Conservation (phyloP, 2,797 vertebrate species). For the Etheostoma nigrum region DNA sequence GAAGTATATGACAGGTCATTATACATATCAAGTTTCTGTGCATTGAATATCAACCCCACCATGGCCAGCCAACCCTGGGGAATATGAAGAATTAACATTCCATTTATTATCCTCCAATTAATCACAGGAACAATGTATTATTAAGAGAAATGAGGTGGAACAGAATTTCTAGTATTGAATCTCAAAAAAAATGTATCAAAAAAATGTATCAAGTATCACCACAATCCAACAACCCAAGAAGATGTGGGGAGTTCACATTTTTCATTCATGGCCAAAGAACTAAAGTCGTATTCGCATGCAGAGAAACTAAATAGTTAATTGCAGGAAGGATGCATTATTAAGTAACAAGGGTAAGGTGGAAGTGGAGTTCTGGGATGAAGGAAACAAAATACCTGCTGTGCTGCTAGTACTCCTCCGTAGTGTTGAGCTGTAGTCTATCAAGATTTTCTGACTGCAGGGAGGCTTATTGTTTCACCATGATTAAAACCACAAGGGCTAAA, state of each 20-base stretch:
- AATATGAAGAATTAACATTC: constrained; percentile 39
- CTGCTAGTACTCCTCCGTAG: constrained; percentile 20
- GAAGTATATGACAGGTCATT: constrained; percentile 28
- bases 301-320: constrained; percentile 59
- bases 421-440: constrained; percentile 53
- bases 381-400: constrained; percentile 41
- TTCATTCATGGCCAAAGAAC: constrained; percentile 35
- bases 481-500: constrained; percentile 72
- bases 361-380: constrained; percentile 29
- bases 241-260: constrained; percentile 35
- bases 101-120: constrained; percentile 52
- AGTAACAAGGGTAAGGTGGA: constrained; percentile 40
- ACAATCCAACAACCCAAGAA: constrained; percentile 27
- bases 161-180: constrained; percentile 29
- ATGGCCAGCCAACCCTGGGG: not conserved
- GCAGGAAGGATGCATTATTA: constrained; percentile 46
- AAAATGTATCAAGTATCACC: constrained; percentile 38
- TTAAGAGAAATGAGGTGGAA: constrained; percentile 49
- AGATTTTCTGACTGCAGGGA: constrained; percentile 56
- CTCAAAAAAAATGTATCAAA: constrained; percentile 27
- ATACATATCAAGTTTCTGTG: constrained; percentile 13
- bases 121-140: constrained; percentile 53
- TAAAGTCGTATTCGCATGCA: constrained; percentile 37
- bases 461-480: constrained; percentile 71
- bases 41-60: constrained; percentile 4